Conservation (phyloP, 2,113 vertebrate species). For the Oryzias woworae region DNA sequence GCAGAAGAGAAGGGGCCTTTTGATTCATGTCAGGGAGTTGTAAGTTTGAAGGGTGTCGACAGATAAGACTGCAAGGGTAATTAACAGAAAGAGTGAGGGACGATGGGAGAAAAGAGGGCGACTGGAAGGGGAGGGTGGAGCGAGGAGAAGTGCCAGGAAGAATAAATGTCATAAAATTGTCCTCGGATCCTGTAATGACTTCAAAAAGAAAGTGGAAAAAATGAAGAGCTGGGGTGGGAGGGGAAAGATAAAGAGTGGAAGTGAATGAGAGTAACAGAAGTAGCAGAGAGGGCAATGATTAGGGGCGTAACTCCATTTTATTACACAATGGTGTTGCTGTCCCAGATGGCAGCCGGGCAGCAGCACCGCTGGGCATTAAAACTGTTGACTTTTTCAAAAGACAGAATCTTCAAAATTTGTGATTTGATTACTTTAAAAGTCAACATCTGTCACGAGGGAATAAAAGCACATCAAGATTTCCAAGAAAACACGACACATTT, state of each 20-base stretch:
- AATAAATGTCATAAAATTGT: slow-evolving; percentile 70
- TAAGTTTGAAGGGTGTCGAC: slow-evolving; percentile 64
- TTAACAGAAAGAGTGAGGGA: slow-evolving; percentile 67
- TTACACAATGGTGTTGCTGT: slow-evolving; percentile 38
- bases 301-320: slow-evolving; percentile 56
- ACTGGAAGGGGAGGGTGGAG: slow-evolving; percentile 8
- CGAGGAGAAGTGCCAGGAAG: slow-evolving; percentile 37
- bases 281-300: slow-evolving; percentile 37
- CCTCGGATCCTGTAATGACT: slow-evolving; percentile 61
- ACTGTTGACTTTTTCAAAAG: slow-evolving; percentile 40
- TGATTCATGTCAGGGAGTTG: slow-evolving; percentile 68
- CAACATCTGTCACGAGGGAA: slow-evolving; percentile 9
- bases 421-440: slow-evolving; percentile 40
- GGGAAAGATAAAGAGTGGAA: slow-evolving; percentile 49
- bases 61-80: slow-evolving; percentile 69
- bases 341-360: slow-evolving; percentile 20
- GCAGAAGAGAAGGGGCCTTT: slow-evolving; percentile 21
- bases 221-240: slow-evolving; percentile 37
- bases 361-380: slow-evolving; percentile 2
- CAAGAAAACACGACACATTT: neutral
- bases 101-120: slow-evolving; percentile 28
- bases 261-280: slow-evolving; percentile 23
- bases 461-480: neutral
- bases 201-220: slow-evolving; percentile 34
- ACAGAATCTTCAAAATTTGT: slow-evolving; percentile 18